Percentiles rank a stretch among this genome's conserved stretches.
Conservation (phyloP, 2,888 invertebrate genomes). For the Thymelicus sylvestris region DNA sequence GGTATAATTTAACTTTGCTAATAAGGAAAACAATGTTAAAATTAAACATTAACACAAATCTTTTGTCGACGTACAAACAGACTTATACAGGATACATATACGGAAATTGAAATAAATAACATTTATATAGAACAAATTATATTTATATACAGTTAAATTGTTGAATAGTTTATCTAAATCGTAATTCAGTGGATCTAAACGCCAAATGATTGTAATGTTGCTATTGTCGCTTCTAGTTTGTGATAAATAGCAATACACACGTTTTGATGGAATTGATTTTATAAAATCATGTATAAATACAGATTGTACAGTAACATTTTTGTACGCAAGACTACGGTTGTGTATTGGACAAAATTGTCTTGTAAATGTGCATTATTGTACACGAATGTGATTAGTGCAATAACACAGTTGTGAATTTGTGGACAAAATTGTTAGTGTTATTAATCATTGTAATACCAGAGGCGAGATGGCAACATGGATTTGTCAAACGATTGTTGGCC, state of each 20-base stretch:
- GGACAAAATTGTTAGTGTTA: conserved; percentile 10
- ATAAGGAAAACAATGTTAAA: too few relatives aligned
- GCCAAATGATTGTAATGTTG: conserved; percentile 20
- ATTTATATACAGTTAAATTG: conserved; percentile 30
- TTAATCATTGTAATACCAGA: background rate
- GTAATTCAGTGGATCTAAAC: conserved; percentile 4
- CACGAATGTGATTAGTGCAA: background rate
- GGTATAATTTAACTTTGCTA: too few relatives aligned
- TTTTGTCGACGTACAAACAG: background rate
- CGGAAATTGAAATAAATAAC: background rate
- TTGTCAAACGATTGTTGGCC: conserved; percentile 3
- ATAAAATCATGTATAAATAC: too few relatives aligned
- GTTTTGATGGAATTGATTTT: conserved; percentile 20
- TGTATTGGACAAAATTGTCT: background rate
- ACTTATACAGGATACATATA: background rate
- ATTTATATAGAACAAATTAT: conserved; percentile 26
- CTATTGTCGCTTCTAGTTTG: conserved; percentile 13
- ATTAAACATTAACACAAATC: too few relatives aligned
- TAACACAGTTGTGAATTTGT: background rate
- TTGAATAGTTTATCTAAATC: conserved; percentile 23
- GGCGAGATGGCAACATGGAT: conserved; percentile 29
- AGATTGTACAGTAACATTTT: background rate
- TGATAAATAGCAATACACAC: background rate
- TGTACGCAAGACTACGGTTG: background rate
- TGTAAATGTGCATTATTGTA: background rate